Base-by-base conservation (phyloP, 2,797 vertebrate genomes). In the Decapterus maruadsi region DNA sequence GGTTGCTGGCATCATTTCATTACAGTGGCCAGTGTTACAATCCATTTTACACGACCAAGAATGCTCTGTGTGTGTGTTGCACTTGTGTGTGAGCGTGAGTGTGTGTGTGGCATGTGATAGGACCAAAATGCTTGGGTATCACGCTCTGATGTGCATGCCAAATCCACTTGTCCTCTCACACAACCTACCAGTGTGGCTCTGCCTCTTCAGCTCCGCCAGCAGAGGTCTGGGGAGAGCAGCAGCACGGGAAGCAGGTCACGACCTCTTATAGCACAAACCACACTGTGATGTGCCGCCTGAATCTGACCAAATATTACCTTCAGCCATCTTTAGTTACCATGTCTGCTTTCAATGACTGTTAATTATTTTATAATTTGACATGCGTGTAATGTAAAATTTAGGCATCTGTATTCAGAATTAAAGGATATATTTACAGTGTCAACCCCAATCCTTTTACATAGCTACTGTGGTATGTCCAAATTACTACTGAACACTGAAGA, bases 141-240 rank as follows among this genome's bases (percentile, higher is more conserved):
- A 93, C 87, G 92, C 92, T 94, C 93, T 93, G 92, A 94, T 93
- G 90, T 93, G 92, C 92, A 93, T 93, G 92, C 81, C 90, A 92
- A 93, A 94, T 93, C 93, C 90, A 87, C 90, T 92, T 92, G 93
- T 93, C 89, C 88, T 90, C 90, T 93, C 90, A 90, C 91, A 93
- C 89, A 92, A 86, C 78, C 90, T 76, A 87, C 81, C 87, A 89
- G 87, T 85, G 90, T 86, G 90, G 80, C 88, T 91, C 73, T 68
- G 89, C 78, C 43, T 79, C 54, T 75, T 84, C 78, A 84, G 87
- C 89, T 80, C 82, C 60, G 77, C 86, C 86, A 89, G 81, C 82
- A 72, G 81, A 88, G 82, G 85, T 87, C 87, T 81, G 75, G 68
- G 75, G 75, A 84, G 75, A 78, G 82, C 78, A 14, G 86, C 82